Conservation (phyloP, 2,888 invertebrate species). For the Rhagonycha lutea region DNA sequence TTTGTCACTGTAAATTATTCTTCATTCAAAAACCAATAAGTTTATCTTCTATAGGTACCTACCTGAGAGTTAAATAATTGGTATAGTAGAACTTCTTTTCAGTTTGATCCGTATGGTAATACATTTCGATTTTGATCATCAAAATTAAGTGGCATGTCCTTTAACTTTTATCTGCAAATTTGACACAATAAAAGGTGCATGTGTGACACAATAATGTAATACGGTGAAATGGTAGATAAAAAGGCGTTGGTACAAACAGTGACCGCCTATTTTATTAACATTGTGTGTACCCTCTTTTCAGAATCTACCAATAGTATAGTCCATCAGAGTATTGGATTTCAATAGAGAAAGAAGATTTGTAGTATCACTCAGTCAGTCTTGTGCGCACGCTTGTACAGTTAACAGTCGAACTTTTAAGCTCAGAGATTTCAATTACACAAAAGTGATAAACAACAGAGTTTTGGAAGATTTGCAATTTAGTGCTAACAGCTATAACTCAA, state of each 20-base stretch:
- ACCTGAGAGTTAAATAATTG: background rate
- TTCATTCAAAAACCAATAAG: background rate
- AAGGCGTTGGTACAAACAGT: conserved; percentile 11
- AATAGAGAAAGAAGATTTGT: conserved; percentile 32
- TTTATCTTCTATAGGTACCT: background rate
- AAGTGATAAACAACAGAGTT: conserved; percentile 3
- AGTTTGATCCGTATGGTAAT: background rate
- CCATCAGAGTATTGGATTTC: conserved; percentile 36
- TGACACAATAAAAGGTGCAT: background rate
- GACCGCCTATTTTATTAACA: conserved; percentile 12
- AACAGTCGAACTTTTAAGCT: conserved; percentile 26
- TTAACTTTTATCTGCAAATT: background rate
- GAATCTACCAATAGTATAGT: conserved; percentile 34
- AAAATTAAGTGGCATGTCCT: background rate
- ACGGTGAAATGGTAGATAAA: conserved; percentile 23
- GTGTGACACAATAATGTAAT: background rate
- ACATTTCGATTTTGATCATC: background rate
- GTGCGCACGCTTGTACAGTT: conserved; percentile 43
- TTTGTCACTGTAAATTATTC: background rate
- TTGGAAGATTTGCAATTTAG: background rate
- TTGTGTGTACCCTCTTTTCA: conserved; percentile 17
- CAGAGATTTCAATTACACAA: background rate
- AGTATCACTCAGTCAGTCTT: conserved; percentile 41
- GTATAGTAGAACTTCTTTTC: background rate
- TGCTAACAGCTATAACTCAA: background rate